phyloP scores from a whole-genome alignment of 2,888 invertebrate genomes.

The Ophion slaviceki region DNA sequence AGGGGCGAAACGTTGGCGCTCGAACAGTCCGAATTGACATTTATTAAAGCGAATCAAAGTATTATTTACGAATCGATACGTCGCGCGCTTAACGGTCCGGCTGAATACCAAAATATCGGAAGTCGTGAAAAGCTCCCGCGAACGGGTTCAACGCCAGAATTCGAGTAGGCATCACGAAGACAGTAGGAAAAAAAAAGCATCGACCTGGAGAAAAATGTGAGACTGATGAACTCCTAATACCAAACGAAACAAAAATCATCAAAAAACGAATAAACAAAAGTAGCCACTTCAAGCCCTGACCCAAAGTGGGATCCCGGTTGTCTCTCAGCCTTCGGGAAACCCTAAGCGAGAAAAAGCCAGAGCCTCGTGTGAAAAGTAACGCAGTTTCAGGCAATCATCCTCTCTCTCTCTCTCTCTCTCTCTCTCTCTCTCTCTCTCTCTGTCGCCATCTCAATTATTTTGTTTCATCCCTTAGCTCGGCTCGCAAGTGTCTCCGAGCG shows the following conservation, averaged over 20 bases:
- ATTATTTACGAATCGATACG: slow-evolving; percentile 55
- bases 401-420: not conserved
- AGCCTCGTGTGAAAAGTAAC: slow-evolving; percentile 31
- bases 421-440: not conserved
- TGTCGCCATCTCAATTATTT: slow-evolving; percentile 40
- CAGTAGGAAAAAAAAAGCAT: slow-evolving; percentile 1
- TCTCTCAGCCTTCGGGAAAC: not conserved
- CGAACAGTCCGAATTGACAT: slow-evolving; percentile 34
- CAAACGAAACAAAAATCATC: no score
- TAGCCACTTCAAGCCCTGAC: not conserved
- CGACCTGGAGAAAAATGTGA: not conserved
- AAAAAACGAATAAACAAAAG: no score
- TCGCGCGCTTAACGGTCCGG: slow-evolving; percentile 2
- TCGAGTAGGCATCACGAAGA: not conserved
- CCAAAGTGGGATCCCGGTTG: not conserved
- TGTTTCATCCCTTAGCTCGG: slow-evolving; percentile 38
- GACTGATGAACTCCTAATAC: no score
- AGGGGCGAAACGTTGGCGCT: slow-evolving; percentile 5
- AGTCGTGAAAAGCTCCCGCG: slow-evolving; percentile 40
- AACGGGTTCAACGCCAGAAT: slow-evolving; percentile 11
- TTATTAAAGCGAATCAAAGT: slow-evolving; percentile 63
- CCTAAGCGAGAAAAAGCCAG: not conserved
- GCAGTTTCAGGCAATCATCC: not conserved
- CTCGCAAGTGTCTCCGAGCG: slow-evolving; percentile 18
- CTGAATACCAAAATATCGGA: slow-evolving; percentile 41